phyloP scores from a whole-genome alignment of 2,113 vertebrate genomes.

The Planiliza haematocheilus region DNA sequence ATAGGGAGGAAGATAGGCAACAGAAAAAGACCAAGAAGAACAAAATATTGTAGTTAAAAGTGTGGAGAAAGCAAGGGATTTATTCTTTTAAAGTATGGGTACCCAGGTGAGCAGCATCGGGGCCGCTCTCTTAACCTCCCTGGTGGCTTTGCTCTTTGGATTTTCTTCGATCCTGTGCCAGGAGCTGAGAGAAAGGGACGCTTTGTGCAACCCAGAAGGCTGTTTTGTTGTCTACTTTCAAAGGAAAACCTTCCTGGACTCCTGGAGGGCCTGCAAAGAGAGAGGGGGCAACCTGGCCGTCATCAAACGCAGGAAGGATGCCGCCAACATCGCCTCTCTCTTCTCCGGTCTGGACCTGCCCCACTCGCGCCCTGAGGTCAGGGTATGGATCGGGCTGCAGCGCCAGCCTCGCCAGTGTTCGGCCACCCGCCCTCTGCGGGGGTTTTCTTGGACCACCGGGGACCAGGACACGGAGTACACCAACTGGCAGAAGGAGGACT shows the following conservation, averaged over 20 bases:
- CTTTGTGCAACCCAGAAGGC: constrained; percentile 81
- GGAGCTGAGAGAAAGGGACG: constrained; percentile 80
- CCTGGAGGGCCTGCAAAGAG: constrained; percentile 88
- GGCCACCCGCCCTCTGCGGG: constrained; percentile 79
- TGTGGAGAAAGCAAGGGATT: constrained; percentile 13
- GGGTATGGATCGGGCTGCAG: constrained; percentile 91
- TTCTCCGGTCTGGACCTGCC: constrained; percentile 73
- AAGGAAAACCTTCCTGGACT: constrained; percentile 85
- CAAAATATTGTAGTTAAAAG: constrained; percentile 10
- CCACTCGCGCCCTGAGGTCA: constrained; percentile 51
- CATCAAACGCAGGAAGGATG: constrained; percentile 82
- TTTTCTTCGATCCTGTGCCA: constrained; percentile 68
- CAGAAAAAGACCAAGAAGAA: constrained; percentile 17
- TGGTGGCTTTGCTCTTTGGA: constrained; percentile 75
- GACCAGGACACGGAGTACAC: constrained; percentile 90
- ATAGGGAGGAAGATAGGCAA: constrained; percentile 44
- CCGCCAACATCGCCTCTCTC: constrained; percentile 74
- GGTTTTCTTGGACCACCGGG: constrained; percentile 90
- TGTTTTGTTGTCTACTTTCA: constrained; percentile 87
- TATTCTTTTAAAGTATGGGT: constrained; percentile 59
- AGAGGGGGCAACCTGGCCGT: constrained; percentile 87
- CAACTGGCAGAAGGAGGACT: constrained; percentile 86
- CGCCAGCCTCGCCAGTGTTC: constrained; percentile 89
- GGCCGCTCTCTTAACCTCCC: constrained; percentile 49
- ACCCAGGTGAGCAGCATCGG: constrained; percentile 42